Percentiles rank a stretch among this genome's conserved stretches.
These are phyloP conservation scores for Tribolium madens DNA, from an alignment of 1,140 invertebrate genomes.

Conservation along the genomic window DNA sequence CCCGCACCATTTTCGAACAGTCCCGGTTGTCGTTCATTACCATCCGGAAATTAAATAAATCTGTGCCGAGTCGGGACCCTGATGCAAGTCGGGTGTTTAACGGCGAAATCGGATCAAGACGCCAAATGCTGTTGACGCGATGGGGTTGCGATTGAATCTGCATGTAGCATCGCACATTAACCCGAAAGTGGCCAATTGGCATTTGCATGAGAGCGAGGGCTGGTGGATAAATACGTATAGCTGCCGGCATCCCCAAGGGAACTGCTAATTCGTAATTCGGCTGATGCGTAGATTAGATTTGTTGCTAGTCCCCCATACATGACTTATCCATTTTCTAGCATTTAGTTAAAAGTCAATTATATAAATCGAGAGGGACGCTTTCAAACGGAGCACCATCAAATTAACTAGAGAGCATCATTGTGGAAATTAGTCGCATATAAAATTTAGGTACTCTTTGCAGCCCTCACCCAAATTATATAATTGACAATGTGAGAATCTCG, in stretches of 20 bases:
- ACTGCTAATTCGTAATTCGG: slow-evolving; percentile 63
- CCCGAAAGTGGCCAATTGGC: slow-evolving; percentile 60
- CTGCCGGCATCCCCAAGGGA: slow-evolving; percentile 52
- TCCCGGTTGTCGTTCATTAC: slow-evolving; percentile 56
- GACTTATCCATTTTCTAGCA: slow-evolving; percentile 65
- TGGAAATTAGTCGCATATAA: slow-evolving; percentile 33
- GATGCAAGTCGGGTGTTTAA: slow-evolving; percentile 47
- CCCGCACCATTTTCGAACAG: slow-evolving; percentile 48
- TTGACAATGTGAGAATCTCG: slow-evolving; percentile 8
- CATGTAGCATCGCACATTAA: slow-evolving; percentile 56
- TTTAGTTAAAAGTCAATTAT: slow-evolving; percentile 65
- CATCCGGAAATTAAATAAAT: slow-evolving; percentile 61
- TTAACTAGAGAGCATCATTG: slow-evolving; percentile 33
- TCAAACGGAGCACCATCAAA: slow-evolving; percentile 30
- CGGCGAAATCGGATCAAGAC: slow-evolving; percentile 58
- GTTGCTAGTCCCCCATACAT: slow-evolving; percentile 58
- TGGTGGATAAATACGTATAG: slow-evolving; percentile 22
- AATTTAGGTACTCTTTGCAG: background rate
- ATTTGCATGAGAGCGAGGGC: slow-evolving; percentile 59
- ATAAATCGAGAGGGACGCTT: slow-evolving; percentile 54
- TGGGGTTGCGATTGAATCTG: slow-evolving; percentile 56
- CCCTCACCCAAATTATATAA: slow-evolving; percentile 2
- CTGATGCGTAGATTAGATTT: slow-evolving; percentile 64
- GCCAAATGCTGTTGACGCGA: slow-evolving; percentile 52
- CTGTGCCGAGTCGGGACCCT: slow-evolving; percentile 54